These are phyloP conservation scores for Epizoanthus fatuus DNA, from an alignment of 92 coral and sea anemone species.

Conservation along the genomic window DNA sequence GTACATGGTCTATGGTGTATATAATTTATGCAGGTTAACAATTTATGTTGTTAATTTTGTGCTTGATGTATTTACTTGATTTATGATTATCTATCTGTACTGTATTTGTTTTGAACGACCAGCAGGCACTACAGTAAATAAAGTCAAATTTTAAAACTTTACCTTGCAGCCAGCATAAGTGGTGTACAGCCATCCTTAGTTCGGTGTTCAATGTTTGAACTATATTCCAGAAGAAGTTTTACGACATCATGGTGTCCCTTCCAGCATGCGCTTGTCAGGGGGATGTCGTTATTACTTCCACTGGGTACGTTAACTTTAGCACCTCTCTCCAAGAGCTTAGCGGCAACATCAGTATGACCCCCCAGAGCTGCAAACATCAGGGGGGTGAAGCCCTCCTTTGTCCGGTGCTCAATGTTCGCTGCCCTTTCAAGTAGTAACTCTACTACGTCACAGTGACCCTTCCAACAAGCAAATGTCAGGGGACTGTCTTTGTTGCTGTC, in stretches of 20 bases:
- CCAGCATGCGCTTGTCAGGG: constrained; percentile 99
- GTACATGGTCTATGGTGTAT: too few species aligned
- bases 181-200: constrained; percentile 99
- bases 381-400: constrained; percentile 99
- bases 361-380: constrained; percentile 99
- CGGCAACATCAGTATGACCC: constrained; percentile 98
- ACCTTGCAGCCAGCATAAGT: constrained; percentile 99
- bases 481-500: constrained; percentile 99
- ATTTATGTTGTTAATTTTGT: too few species aligned
- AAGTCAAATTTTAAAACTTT: constrained; percentile 4
- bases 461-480: constrained; percentile 99
- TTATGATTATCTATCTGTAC: too few species aligned
- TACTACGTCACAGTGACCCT: constrained; percentile 99
- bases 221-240: constrained; percentile 92
- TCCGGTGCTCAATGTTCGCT: constrained; percentile 99
- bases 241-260: constrained; percentile 99
- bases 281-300: constrained; percentile 99
- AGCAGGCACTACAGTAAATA: too few species aligned
- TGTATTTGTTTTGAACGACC: too few species aligned
- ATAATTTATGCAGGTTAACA: too few species aligned
- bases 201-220: constrained; percentile 97
- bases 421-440: constrained; percentile 91
- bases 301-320: constrained; percentile 99
- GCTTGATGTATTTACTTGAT: too few species aligned
- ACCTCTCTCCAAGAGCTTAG: constrained; percentile 88